These are phyloP conservation scores for Diadegma fenestrale DNA, from an alignment of 2,888 invertebrate species.

Conservation along the genomic window DNA sequence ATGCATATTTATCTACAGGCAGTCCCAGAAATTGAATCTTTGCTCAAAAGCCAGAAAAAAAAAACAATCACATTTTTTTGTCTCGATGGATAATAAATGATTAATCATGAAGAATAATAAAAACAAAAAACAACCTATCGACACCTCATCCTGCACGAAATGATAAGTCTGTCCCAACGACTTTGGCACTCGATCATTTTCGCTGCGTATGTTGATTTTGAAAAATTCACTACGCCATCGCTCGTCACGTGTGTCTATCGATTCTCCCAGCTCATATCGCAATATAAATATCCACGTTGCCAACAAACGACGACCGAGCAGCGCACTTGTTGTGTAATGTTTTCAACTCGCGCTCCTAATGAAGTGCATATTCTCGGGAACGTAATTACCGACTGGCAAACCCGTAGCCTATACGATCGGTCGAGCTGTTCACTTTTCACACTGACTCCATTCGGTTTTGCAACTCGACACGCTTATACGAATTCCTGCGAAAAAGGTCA, in stretches of 20 bases:
- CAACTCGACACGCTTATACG: slow-evolving; percentile 68
- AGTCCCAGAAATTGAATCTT: slow-evolving; percentile 41
- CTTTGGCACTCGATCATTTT: background rate
- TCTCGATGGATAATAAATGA: slow-evolving; percentile 36
- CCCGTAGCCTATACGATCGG: slow-evolving; percentile 67
- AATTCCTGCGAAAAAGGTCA: slow-evolving; percentile 69
- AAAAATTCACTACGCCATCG: slow-evolving; percentile 49
- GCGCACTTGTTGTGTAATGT: slow-evolving; percentile 77
- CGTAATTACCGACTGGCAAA: slow-evolving; percentile 78
- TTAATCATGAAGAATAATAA: slow-evolving; percentile 24
- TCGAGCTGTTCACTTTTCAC: slow-evolving; percentile 77
- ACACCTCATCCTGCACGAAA: slow-evolving; percentile 53
- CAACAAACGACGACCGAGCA: slow-evolving; percentile 41
- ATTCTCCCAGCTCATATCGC: slow-evolving; percentile 77
- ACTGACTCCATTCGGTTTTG: slow-evolving; percentile 70
- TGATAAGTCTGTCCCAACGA: background rate
- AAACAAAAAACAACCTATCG: slow-evolving; percentile 43
- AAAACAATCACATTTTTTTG: background rate
- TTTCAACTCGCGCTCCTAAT: slow-evolving; percentile 79
- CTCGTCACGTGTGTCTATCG: slow-evolving; percentile 74
- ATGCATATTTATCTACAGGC: slow-evolving; percentile 52
- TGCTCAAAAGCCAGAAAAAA: slow-evolving; percentile 1
- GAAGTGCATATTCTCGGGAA: slow-evolving; percentile 80
- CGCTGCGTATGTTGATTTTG: slow-evolving; percentile 37
- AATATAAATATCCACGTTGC: slow-evolving; percentile 80